These are phyloP conservation scores for Microtus oregoni DNA, from an alignment of 2,113 vertebrate genomes.

Conservation along the genomic window DNA sequence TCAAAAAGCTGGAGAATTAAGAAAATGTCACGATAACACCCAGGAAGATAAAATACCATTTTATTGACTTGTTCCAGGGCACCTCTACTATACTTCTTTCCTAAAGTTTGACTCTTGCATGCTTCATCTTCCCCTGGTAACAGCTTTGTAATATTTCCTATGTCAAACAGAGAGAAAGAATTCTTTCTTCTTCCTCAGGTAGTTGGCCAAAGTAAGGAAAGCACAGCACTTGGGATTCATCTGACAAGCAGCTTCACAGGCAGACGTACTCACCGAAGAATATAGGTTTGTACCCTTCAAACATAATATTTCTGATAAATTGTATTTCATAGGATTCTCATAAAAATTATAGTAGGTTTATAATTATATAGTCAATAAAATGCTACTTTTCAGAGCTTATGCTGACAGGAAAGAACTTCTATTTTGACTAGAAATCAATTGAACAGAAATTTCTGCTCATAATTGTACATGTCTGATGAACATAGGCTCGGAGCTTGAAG, in stretches of 20 bases:
- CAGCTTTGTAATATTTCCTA: not conserved
- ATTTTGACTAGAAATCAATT: slow-evolving; percentile 74
- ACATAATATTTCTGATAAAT: slow-evolving; percentile 67
- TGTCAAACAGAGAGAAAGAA: not conserved
- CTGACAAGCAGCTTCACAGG: not conserved
- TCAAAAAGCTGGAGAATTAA: not conserved
- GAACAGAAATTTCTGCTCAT: slow-evolving; percentile 66
- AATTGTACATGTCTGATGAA: not conserved
- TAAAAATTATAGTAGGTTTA: slow-evolving; percentile 64
- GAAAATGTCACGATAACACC: not conserved
- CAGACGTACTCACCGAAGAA: not conserved
- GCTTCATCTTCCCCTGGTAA: not conserved
- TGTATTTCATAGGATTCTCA: slow-evolving; percentile 56
- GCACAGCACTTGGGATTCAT: not conserved
- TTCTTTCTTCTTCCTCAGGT: not conserved
- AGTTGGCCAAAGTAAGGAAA: not conserved
- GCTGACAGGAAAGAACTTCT: slow-evolving; percentile 72
- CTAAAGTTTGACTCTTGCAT: not conserved
- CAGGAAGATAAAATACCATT: not conserved
- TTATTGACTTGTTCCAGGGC: not conserved
- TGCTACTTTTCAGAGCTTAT: slow-evolving; percentile 53
- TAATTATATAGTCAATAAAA: slow-evolving; percentile 76
- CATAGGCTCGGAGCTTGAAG: not conserved
- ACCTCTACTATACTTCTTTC: not conserved
- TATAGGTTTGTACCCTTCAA: not conserved